Evolutionary conservation across 2,888 invertebrate genomes (phyloP), one percentile per base, ranked within the genome.

Genomic region (Neoaliturus tenellus): DNA sequence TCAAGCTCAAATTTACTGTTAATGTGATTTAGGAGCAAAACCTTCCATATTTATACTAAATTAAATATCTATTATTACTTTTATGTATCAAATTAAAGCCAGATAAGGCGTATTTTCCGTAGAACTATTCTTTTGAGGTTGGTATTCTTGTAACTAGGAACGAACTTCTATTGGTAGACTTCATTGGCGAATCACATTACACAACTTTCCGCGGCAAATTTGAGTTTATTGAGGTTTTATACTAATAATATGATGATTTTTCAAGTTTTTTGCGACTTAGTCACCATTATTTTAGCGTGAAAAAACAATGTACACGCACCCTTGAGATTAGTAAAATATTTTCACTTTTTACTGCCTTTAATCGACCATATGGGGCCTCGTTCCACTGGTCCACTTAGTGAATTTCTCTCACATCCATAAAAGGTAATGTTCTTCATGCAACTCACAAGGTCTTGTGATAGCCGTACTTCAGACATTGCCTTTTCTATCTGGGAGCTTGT

Each of bases 351-450:
- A 35, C 1, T 0, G 73, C 73, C 0, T 80, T 55, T 33, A n/a
- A 28, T 44, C 0, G 39, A 31, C 31, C 78, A 78, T 48, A 48
- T 78, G 78, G 78, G n/a, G 5, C 17, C 5, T 28, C 73, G n/a
- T 75, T 28, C 48, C 44, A 28, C 35, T 78, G 78, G 44, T 31
- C 78, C 35, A 78, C n/a, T 20, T 78, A 33, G 62, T 28, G 31
- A 33, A 55, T 55, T 78, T 78, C 78, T 33, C 78, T 55, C 33
- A 28, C 33, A 28, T 17, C 78, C 78, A 55, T 55, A 78, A 78
- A 78, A 33, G 78, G 78, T 28, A 25, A 78, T n/a, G 55, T 78
- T 78, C 48, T 55, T 28, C 78, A 31, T 28, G 33, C 55, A 25
- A n/a, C 48, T 28, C 1, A 17, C 44, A 75, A 75, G 75, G 75